These are phyloP conservation scores for Tortrix viridana DNA, from an alignment of 2,888 invertebrate species.

Conservation along the genomic window DNA sequence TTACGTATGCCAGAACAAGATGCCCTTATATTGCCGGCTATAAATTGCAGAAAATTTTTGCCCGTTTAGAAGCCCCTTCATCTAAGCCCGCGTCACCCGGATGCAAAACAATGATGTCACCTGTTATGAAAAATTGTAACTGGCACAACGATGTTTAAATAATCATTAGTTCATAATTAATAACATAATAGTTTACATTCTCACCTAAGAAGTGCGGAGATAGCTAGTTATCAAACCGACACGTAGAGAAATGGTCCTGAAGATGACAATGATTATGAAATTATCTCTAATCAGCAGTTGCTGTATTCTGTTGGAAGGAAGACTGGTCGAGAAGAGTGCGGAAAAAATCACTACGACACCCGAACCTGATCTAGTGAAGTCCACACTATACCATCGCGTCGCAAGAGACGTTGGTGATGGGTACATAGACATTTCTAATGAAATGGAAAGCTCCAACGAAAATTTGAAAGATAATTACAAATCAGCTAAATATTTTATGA, in stretches of 20 bases:
- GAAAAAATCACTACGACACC: conserved; percentile 47
- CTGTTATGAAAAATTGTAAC: conserved; percentile 13
- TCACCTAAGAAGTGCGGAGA: conserved; percentile 51
- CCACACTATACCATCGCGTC: conserved; percentile 46
- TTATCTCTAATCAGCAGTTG: conserved; percentile 46
- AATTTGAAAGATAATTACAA: conserved; percentile 43
- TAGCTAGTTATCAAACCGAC: conserved; percentile 54
- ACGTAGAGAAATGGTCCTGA: conserved; percentile 47
- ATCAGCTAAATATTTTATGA: conserved; percentile 42
- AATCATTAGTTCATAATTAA: conserved; percentile 55
- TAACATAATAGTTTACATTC: conserved; percentile 68
- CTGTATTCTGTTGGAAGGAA: conserved; percentile 46
- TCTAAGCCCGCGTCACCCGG: conserved; percentile 1
- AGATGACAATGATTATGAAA: conserved; percentile 51
- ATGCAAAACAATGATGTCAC: conserved; percentile 18
- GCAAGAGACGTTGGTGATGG: conserved; percentile 50
- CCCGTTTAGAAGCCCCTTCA: no score
- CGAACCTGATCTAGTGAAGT: conserved; percentile 44
- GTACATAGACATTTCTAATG: conserved; percentile 46
- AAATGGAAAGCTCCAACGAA: conserved; percentile 48
- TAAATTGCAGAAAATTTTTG: no score
- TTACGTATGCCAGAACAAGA: no score
- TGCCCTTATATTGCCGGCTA: no score
- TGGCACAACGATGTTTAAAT: conserved; percentile 52
- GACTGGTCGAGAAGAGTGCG: conserved; percentile 55